Conservation (phyloP, 1,140 invertebrate genomes). For the Watersipora subatra region DNA sequence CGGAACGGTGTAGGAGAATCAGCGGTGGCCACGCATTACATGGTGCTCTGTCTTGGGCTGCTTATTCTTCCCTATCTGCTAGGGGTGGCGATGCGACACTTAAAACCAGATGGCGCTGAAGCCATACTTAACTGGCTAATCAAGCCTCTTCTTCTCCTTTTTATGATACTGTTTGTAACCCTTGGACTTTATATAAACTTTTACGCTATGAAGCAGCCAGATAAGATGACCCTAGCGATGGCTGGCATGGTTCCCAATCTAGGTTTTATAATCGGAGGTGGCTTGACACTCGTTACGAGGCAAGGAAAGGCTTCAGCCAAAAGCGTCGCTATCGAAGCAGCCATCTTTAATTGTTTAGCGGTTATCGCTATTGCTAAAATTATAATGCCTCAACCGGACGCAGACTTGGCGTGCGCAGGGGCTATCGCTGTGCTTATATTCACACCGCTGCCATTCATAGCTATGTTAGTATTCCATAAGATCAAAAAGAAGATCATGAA, state of each 20-base stretch:
- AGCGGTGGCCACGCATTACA: conserved; percentile 21
- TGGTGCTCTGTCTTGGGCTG: conserved; percentile 31
- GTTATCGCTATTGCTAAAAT: conserved; percentile 26
- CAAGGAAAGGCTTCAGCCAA: conserved; percentile 23
- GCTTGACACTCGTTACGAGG: conserved; percentile 18
- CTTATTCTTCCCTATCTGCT: conserved; percentile 26
- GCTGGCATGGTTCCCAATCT: conserved; percentile 24
- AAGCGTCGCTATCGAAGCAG: conserved; percentile 29
- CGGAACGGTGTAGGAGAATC: background rate
- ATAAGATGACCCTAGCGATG: conserved; percentile 19
- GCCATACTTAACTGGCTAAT: conserved; percentile 31
- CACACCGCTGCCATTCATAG: conserved; percentile 27
- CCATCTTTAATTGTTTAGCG: conserved; percentile 29
- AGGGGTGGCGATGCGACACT: conserved; percentile 25
- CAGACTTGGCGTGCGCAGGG: conserved; percentile 24
- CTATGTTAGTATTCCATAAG: conserved; percentile 20
- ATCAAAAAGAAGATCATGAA: conserved; percentile 16
- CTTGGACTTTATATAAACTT: conserved; percentile 37
- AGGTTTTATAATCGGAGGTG: conserved; percentile 21
- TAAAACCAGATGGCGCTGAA: conserved; percentile 24
- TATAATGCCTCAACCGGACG: conserved; percentile 23
- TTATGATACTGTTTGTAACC: conserved; percentile 34
- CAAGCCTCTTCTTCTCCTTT: conserved; percentile 30
- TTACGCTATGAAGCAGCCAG: conserved; percentile 28
- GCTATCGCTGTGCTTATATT: conserved; percentile 33